Base-by-base conservation (phyloP, 2,797 vertebrate genomes). In the Pogoniulus pusillus region DNA sequence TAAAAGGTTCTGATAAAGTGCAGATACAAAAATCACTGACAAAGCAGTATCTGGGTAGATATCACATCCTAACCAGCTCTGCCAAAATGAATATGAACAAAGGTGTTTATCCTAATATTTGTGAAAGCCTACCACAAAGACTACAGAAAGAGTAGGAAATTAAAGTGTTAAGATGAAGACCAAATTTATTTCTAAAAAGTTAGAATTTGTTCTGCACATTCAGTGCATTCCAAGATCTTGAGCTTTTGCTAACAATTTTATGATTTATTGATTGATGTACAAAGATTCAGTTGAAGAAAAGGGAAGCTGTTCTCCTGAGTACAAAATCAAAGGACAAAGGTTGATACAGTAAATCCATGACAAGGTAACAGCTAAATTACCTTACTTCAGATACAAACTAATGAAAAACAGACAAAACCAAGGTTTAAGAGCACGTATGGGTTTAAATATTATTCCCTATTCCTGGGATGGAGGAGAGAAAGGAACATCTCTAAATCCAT, bases 31-130 rank as follows among this genome's bases (percentile, higher is more conserved):
- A 92, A 90, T 12, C 35, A 87, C 60, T 66, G 82, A 89, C 11
- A 7, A 91, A 93, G 90, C 78, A 91, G 90, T 93, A 88, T 79
- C 72, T 87, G 45, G 55, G 53, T 39, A 82, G 89, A 73, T 92
- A 88, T 29, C 54, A 74, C 35, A 83, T 32, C 26, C 20, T 86
- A 87, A 86, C 39, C 32, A 80, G 43, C n/a, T 89, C 79, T 89
- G 73, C 45, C 71, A 47, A 86, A 85, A 81, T 35, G 9, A 91
- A 47, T 91, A 80, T 17, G 37, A 85, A 85, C 39, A 53, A 73
- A 70, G 79, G 88, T 71, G 26, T 7, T 77, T 80, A 63, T 85
- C 68, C 13, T 70, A 63, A 91, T 92, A 84, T 89, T 80, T 70
- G 41, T n/a, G 84, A 41, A 74, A 82, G 30, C 32, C 64, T 80